These are phyloP conservation scores for Rhynchonycteris naso DNA, from an alignment of 2,797 vertebrate genomes.

Conservation along the genomic window DNA sequence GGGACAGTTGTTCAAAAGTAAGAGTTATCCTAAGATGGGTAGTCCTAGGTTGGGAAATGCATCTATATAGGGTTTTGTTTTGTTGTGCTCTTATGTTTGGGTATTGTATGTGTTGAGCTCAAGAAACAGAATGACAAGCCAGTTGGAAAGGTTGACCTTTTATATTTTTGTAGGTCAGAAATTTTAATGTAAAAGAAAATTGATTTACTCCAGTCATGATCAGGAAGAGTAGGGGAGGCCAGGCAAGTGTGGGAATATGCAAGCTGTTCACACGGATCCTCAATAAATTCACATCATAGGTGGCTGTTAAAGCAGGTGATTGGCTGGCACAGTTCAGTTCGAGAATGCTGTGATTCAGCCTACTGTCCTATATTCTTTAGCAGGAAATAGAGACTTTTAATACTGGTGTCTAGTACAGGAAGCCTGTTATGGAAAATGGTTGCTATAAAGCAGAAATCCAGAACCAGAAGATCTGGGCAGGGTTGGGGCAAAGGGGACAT, in stretches of 20 bases:
- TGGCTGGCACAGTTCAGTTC: not conserved
- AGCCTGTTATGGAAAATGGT: not conserved
- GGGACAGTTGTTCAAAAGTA: not conserved
- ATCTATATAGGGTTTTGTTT: not conserved
- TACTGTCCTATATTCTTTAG: not conserved
- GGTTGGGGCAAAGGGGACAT: not conserved
- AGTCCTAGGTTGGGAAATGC: not conserved
- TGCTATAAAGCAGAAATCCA: not conserved
- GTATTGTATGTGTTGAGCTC: not conserved
- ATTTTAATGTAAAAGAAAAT: slow-evolving; percentile 39
- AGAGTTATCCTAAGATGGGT: not conserved
- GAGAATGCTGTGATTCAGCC: not conserved
- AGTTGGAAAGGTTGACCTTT: not conserved
- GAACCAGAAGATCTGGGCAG: not conserved
- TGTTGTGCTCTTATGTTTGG: not conserved
- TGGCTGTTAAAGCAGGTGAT: not conserved
- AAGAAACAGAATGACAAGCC: not conserved
- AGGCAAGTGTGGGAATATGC: not conserved
- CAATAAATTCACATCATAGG: not conserved
- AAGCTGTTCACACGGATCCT: not conserved
- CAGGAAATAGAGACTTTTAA: slow-evolving; percentile 7
- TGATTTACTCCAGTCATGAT: not conserved
- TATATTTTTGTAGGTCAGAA: not conserved
- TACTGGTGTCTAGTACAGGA: not conserved
- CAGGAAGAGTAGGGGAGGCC: not conserved